A percentile compares a stretch with the other conserved stretches of the same genome.
Conservation (phyloP, 2,888 invertebrate genomes). For the Salticus scenicus region DNA sequence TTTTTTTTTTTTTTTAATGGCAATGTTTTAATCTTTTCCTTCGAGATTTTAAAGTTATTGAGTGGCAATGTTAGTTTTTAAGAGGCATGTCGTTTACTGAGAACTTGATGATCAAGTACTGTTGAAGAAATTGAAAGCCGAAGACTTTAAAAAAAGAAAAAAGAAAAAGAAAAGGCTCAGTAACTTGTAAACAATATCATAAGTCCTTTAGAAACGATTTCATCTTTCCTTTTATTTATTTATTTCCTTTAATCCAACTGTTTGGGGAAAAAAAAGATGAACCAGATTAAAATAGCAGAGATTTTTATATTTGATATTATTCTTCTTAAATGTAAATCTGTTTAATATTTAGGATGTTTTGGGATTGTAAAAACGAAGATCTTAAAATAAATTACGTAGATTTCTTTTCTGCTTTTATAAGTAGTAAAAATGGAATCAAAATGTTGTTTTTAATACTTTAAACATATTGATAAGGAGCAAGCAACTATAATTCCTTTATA, state of each 20-base stretch:
- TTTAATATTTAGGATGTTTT: background rate
- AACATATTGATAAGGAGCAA: too few relatives aligned
- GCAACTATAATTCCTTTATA: too few relatives aligned
- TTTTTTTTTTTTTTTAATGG: background rate
- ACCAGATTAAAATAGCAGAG: background rate
- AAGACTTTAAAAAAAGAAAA: background rate
- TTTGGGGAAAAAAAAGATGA: background rate
- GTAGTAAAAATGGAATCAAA: too few relatives aligned
- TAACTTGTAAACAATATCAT: constrained; percentile 17
- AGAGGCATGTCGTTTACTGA: background rate
- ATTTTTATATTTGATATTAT: background rate
- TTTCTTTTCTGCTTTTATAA: too few relatives aligned
- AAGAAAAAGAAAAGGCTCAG: background rate
- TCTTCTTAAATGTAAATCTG: background rate
- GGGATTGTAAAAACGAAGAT: background rate
- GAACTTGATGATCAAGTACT: constrained; percentile 15
- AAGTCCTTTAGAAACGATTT: background rate
- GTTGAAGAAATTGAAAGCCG: constrained; percentile 6
- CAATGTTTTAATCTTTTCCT: constrained; percentile 6
- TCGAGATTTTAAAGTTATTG: constrained; percentile 18
- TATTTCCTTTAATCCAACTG: background rate
- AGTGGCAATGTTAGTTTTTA: constrained; percentile 24
- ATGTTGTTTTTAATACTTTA: too few relatives aligned
- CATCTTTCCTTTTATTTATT: background rate
- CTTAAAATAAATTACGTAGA: background rate